Base-by-base conservation (phyloP, 2,888 invertebrate genomes). In the Dicyrtomina minuta region DNA sequence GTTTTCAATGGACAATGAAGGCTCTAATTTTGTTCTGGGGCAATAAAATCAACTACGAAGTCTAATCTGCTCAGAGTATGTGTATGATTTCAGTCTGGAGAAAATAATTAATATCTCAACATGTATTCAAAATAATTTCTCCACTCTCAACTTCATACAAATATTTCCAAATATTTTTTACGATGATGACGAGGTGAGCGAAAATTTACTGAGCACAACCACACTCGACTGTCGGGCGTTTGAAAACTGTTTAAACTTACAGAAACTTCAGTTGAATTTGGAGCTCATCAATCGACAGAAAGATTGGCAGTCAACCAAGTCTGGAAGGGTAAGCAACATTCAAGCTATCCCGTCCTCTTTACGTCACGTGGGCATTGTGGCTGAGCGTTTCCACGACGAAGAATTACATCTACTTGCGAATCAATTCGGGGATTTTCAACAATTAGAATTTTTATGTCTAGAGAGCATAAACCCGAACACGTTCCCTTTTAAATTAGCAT, bases 1-100 rank as follows among this genome's bases (percentile, higher is more conserved):
- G 12, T 58, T 33, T n/a, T 58, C 58, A 1, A 58, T 58, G 58
- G 58, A 58, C 39, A 33, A 58, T 39, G 58, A 58, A 10, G 58
- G 39, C 39, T 12, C 39, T 2, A 58, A 58, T 58, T 58, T 39
- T 17, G 17, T 58, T 2, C 39, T 58, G 2, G 33, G 6, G 27
- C 58, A 58, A 58, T 39, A 58, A 17, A 58, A 27, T 58, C 26
- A 12, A 6, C 41, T 58, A 1, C 58, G 33, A n/a, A 15, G 12
- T 17, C 20, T 58, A 15, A 58, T 39, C 1, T 58, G 58, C 20
- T 39, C 27, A 4, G 58, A 58, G 5, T 58, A 58, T 17, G 58
- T 58, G 39, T 58, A 58, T 39, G 58, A 58, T n/a, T 58, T 58
- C 17, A 39, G 10, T 20, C 12, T 58, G n/a, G 58, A 58, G 15